A percentile compares a stretch with the other conserved stretches of the same genome.
phyloP scores from a whole-genome alignment of 2,113 vertebrate genomes.

The Campylomormyrus numenius region DNA sequence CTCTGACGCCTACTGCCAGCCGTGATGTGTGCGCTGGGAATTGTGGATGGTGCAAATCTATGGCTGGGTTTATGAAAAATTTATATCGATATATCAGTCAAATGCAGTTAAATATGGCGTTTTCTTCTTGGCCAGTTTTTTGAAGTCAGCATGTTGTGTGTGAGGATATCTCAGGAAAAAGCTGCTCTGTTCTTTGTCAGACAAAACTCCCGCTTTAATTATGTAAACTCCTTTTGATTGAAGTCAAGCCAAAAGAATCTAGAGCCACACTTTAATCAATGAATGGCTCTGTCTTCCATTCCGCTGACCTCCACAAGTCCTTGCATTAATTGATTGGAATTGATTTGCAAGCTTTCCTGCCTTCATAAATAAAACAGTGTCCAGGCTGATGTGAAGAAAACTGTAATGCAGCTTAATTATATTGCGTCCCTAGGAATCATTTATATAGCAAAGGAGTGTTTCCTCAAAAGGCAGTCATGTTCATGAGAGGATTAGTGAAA shows the following conservation, averaged over 20 bases:
- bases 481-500: not conserved
- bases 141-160: not conserved
- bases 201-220: slow-evolving; percentile 33
- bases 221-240: slow-evolving; percentile 21
- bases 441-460: not conserved
- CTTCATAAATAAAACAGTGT: slow-evolving; percentile 33
- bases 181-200: slow-evolving; percentile 7
- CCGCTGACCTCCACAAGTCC: slow-evolving; percentile 55
- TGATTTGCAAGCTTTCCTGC: slow-evolving; percentile 51
- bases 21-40: not conserved
- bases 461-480: not conserved
- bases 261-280: slow-evolving; percentile 45
- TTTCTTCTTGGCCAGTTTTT: not conserved
- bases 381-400: slow-evolving; percentile 42
- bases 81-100: not conserved
- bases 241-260: slow-evolving; percentile 18
- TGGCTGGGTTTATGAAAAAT: not conserved
- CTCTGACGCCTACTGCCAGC: not conserved
- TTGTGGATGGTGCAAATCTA: not conserved
- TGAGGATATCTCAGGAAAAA: not conserved
- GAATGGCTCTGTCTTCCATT: slow-evolving; percentile 43
- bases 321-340: slow-evolving; percentile 60
- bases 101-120: not conserved
- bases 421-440: slow-evolving; percentile 26
- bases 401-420: slow-evolving; percentile 24